phyloP scores from a whole-genome alignment of 1,140 invertebrate genomes.

The Neodiprion fabricii region DNA sequence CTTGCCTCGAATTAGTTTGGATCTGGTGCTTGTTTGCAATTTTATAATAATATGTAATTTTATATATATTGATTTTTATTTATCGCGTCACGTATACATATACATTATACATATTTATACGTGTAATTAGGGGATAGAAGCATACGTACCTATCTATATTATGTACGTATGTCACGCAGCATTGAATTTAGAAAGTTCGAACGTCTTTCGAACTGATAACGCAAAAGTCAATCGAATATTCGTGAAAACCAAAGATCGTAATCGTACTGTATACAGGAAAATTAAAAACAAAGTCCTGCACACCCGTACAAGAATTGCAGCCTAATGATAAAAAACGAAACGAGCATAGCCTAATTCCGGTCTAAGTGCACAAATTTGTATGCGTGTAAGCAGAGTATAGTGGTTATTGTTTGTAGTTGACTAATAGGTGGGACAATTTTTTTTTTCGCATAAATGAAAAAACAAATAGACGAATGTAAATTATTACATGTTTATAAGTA shows the following conservation, averaged over 20 bases:
- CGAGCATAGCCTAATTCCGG: not conserved
- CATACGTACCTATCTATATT: too few relatives aligned
- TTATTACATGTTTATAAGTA: not conserved
- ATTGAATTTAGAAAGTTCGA: too few relatives aligned
- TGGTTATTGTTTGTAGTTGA: not conserved
- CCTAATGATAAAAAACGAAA: not conserved
- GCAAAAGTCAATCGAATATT: too few relatives aligned
- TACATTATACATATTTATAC: too few relatives aligned
- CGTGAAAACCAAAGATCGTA: too few relatives aligned
- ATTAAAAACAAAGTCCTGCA: too few relatives aligned
- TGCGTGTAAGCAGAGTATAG: not conserved
- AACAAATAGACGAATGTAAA: constrained; percentile 6
- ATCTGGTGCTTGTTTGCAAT: not conserved
- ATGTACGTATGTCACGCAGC: not conserved
- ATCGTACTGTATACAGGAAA: too few relatives aligned
- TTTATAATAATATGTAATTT: not conserved
- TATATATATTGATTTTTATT: too few relatives aligned
- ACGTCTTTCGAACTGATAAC: too few relatives aligned
- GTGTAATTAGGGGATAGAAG: not conserved
- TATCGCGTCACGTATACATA: too few relatives aligned
- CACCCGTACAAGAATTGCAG: too few relatives aligned
- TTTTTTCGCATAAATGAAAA: not conserved
- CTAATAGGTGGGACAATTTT: too few relatives aligned
- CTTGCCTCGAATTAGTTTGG: not conserved
- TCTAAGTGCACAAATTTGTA: not conserved